phyloP scores from a whole-genome alignment of 2,797 vertebrate species.

The Ciconia nigra region DNA sequence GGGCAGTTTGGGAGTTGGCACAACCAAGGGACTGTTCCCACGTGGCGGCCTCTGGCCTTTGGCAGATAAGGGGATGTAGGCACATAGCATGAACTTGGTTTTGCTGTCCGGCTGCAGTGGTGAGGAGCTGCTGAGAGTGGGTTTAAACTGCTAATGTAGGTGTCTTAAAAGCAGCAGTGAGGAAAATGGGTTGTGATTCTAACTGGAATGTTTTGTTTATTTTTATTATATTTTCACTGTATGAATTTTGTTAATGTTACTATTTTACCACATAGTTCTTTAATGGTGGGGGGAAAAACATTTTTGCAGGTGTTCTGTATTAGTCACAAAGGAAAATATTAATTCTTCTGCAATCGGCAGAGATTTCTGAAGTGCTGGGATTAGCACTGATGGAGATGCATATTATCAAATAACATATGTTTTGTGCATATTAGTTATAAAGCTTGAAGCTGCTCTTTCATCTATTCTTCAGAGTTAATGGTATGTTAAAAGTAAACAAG shows the following conservation, averaged over 20 bases:
- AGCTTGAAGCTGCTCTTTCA: neutral
- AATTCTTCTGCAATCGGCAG: neutral
- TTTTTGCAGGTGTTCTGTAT: neutral
- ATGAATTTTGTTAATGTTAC: neutral
- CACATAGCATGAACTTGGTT: neutral
- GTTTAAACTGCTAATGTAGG: neutral
- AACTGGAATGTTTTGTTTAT: neutral
- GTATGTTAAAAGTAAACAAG: neutral
- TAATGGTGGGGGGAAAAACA: fast-evolving
- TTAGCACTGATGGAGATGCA: neutral
- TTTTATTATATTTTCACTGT: neutral
- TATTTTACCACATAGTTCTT: neutral
- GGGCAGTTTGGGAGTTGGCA: neutral
- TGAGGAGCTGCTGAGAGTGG: neutral
- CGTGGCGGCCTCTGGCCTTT: fast-evolving
- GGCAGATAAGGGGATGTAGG: neutral
- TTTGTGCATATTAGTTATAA: neutral
- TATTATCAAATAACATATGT: neutral
- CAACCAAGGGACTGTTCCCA: neutral
- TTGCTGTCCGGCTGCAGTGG: neutral
- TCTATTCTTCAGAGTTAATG: neutral
- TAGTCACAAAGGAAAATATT: neutral
- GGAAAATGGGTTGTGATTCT: neutral
- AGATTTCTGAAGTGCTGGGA: neutral
- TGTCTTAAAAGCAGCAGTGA: neutral